phyloP scores from a whole-genome alignment of 2,888 invertebrate genomes.

The Diachrysia chrysitis region DNA sequence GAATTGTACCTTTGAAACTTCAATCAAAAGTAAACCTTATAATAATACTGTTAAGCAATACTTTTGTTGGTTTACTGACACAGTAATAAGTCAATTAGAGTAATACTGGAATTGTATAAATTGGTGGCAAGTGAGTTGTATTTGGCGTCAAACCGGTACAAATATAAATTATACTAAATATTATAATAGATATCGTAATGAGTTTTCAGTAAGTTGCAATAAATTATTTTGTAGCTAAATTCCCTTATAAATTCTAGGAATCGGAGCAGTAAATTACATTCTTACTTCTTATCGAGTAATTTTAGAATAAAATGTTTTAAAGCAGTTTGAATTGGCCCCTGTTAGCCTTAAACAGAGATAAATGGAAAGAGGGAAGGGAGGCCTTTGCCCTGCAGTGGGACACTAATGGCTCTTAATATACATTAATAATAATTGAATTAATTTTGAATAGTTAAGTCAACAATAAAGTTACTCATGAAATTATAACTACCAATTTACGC shows the following conservation, averaged over 20 bases:
- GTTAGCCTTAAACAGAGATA: too few relatives aligned
- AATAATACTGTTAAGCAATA: rapidly evolving
- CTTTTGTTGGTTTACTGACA: not conserved
- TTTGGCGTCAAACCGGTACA: constrained; percentile 27
- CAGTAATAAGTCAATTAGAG: constrained; percentile 32
- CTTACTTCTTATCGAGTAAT: constrained; percentile 9
- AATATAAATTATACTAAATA: constrained; percentile 42
- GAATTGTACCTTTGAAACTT: not conserved
- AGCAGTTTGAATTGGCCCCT: not conserved
- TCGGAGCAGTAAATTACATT: constrained; percentile 19
- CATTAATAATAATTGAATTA: too few relatives aligned
- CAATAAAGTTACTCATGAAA: not conserved
- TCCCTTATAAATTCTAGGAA: constrained; percentile 35
- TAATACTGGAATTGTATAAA: constrained; percentile 41
- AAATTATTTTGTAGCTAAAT: constrained; percentile 27
- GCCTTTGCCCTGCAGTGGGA: too few relatives aligned
- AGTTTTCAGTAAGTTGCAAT: constrained; percentile 39
- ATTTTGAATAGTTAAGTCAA: not conserved
- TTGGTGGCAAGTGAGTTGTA: constrained; percentile 47
- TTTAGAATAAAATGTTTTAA: not conserved
- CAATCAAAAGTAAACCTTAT: constrained; percentile 21
- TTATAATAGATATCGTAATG: constrained; percentile 44
- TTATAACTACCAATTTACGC: not conserved
- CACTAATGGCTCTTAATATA: too few relatives aligned
- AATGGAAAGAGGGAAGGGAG: too few relatives aligned